A percentile compares a stretch with the other conserved stretches of the same genome.
phyloP scores from a whole-genome alignment of 2,888 invertebrate genomes.

The Rapana venosa region DNA sequence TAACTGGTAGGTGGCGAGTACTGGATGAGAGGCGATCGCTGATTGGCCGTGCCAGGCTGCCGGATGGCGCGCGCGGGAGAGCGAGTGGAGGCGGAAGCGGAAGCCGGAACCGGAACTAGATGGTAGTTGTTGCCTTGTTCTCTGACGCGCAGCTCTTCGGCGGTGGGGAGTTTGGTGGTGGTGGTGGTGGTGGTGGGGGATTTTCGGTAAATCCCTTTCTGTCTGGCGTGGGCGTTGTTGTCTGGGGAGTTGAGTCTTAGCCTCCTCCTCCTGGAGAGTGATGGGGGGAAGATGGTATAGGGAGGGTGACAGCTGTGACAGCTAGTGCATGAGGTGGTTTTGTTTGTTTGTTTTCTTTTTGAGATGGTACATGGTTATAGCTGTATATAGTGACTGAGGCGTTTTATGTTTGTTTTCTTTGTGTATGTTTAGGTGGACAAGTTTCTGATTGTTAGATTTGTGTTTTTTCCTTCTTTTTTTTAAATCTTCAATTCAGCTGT shows the following conservation, averaged over 20 bases:
- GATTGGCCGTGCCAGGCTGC: not conserved
- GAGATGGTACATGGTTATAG: no score
- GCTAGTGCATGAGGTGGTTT: no score
- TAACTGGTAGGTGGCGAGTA: not conserved
- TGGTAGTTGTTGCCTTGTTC: not conserved
- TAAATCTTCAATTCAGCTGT: no score
- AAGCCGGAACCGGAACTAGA: not conserved
- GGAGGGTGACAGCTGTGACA: no score
- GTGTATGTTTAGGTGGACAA: no score
- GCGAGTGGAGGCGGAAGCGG: not conserved
- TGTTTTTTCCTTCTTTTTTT: no score
- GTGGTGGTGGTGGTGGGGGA: not conserved
- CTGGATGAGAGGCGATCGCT: not conserved
- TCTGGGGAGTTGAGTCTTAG: not conserved
- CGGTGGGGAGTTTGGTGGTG: not conserved
- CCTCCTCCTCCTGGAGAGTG: not conserved
- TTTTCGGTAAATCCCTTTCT: not conserved
- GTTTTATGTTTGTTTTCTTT: no score
- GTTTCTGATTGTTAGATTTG: no score
- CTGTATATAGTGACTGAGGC: no score
- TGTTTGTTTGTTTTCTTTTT: no score
- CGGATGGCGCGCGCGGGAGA: not conserved
- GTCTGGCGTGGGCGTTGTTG: not conserved
- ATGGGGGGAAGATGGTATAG: not conserved
- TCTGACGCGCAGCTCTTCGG: not conserved